phyloP scores from a whole-genome alignment of 2,113 vertebrate genomes.

The Syngnathoides biaculeatus region DNA sequence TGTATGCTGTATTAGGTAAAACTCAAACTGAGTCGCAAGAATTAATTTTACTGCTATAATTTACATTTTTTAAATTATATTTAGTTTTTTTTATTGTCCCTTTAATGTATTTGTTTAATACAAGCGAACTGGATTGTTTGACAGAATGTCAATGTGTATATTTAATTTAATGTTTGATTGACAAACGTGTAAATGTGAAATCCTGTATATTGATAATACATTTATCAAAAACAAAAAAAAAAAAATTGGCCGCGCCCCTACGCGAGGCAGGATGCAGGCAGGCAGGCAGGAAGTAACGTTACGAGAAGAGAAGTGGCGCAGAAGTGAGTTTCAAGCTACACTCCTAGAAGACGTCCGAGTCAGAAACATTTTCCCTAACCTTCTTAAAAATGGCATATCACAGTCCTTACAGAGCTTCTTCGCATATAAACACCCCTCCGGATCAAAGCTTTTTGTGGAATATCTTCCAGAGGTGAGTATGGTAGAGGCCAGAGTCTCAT shows the following conservation, averaged over 20 bases:
- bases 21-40: too few species aligned
- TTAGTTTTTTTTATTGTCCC: too few species aligned
- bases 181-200: too few species aligned
- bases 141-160: too few species aligned
- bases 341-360: conserved; percentile 26
- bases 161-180: too few species aligned
- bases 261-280: conserved; percentile 32
- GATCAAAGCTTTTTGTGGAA: conserved; percentile 78
- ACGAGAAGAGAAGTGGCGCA: conserved; percentile 21
- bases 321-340: conserved; percentile 34
- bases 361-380: conserved; percentile 1
- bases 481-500: background rate
- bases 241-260: conserved; percentile 64
- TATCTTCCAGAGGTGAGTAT: conserved; percentile 78
- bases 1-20: too few species aligned
- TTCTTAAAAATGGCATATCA: conserved; percentile 73
- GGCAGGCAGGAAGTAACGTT: conserved; percentile 2
- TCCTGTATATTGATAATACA: too few species aligned
- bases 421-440: conserved; percentile 60
- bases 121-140: too few species aligned
- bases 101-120: too few species aligned
- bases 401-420: conserved; percentile 70
- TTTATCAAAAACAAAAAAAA: too few species aligned
- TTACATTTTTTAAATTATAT: too few species aligned
- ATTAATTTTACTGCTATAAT: too few species aligned